Evolutionary conservation across 2,797 vertebrate genomes (phyloP).

Genomic region (Monodelphis domestica): DNA sequence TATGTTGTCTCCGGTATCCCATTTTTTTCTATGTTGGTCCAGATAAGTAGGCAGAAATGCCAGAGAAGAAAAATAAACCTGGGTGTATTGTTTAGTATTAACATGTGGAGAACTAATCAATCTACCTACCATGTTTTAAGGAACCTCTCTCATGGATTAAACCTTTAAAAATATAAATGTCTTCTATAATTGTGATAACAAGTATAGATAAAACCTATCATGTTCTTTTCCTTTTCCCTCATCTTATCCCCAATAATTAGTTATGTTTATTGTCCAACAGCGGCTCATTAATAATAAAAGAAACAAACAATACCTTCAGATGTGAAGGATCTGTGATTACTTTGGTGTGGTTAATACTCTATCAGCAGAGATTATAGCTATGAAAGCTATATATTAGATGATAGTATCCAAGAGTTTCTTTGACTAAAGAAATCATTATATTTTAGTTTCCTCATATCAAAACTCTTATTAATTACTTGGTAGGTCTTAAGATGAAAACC

Average conservation of each 20-base stretch:
- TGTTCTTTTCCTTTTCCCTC: background rate
- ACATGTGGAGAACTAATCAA: background rate
- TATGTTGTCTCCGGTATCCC: background rate
- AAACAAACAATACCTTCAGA: background rate
- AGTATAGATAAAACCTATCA: background rate
- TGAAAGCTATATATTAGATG: background rate
- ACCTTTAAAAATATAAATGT: background rate
- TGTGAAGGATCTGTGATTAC: too few relatives aligned
- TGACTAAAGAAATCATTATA: background rate
- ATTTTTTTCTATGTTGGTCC: background rate
- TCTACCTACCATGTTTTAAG: background rate
- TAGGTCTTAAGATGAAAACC: background rate
- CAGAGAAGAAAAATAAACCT: background rate
- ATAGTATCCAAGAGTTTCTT: background rate
- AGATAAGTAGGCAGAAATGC: background rate
- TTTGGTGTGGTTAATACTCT: too few relatives aligned
- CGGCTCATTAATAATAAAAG: background rate
- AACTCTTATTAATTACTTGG: background rate
- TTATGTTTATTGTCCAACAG: background rate
- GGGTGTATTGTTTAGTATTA: background rate
- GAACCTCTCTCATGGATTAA: too few relatives aligned
- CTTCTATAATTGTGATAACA: background rate
- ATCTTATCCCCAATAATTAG: background rate
- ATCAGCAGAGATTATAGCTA: too few relatives aligned
- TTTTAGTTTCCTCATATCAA: background rate